These are phyloP conservation scores for Panulirus ornatus DNA, from an alignment of 1,140 invertebrate genomes.

Conservation along the genomic window DNA sequence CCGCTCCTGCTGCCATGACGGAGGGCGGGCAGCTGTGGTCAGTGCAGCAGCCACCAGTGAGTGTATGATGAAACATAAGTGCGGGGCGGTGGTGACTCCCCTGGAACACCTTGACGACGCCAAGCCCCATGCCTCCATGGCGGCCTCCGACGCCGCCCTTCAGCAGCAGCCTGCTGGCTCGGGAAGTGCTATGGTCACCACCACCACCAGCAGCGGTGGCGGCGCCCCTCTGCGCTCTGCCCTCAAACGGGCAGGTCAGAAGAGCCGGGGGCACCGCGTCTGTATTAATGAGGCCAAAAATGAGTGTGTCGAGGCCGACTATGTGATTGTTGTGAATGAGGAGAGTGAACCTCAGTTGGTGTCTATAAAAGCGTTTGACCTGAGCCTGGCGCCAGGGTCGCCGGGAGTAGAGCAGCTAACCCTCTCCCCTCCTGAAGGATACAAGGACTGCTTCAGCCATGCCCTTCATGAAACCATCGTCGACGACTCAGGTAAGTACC, in stretches of 20 bases:
- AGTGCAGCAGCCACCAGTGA: constrained; percentile 39
- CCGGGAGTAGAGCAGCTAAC: constrained; percentile 62
- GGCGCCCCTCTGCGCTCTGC: constrained; percentile 71
- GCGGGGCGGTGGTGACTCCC: constrained; percentile 40
- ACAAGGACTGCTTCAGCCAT: constrained; percentile 73
- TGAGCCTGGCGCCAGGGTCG: constrained; percentile 63
- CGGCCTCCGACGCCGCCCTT: constrained; percentile 62
- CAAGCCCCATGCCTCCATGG: constrained; percentile 62
- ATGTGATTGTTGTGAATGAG: constrained; percentile 74
- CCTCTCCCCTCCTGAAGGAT: constrained; percentile 74
- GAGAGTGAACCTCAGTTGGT: constrained; percentile 74
- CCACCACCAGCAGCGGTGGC: constrained; percentile 42
- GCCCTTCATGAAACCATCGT: constrained; percentile 65
- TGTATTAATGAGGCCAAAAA: constrained; percentile 75
- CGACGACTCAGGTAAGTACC: constrained; percentile 71
- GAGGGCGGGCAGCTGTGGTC: constrained; percentile 51
- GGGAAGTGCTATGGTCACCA: constrained; percentile 43
- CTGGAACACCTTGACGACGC: constrained; percentile 27
- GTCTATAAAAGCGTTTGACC: constrained; percentile 72
- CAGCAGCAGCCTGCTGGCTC: constrained; percentile 45
- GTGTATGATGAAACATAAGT: constrained; percentile 69
- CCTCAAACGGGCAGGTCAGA: constrained; percentile 69
- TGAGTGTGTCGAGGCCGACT: constrained; percentile 73
- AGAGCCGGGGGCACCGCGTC: constrained; percentile 70
- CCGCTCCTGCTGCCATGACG: constrained; percentile 67